Evolutionary conservation across 2,113 vertebrate genomes (phyloP).

Genomic region (Ophiodon elongatus): DNA sequence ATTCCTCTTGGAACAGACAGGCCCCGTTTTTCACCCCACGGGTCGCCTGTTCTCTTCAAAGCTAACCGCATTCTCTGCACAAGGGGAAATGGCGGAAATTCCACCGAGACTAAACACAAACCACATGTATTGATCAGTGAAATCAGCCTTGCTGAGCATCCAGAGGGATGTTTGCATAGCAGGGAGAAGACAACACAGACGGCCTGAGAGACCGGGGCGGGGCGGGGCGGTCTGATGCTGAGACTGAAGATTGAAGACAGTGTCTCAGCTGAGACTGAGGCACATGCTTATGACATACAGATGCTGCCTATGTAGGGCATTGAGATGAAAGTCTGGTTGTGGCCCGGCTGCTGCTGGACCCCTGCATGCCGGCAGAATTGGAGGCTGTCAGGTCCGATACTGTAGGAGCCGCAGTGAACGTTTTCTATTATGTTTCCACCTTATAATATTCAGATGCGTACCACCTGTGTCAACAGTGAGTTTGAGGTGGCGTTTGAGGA

Average conservation of each 20-base stretch:
- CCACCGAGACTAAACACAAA: conserved; percentile 46
- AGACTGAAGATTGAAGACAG: conserved; percentile 57
- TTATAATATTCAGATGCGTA: conserved; percentile 46
- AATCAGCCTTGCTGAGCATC: conserved; percentile 6
- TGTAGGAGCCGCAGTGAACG: background rate
- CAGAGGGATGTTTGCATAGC: background rate
- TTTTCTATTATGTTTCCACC: conserved; percentile 25
- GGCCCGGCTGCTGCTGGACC: conserved; percentile 17
- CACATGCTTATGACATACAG: conserved; percentile 69
- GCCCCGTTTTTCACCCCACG: background rate
- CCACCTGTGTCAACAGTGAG: conserved; percentile 63
- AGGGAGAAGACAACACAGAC: conserved; percentile 17
- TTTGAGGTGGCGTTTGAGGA: conserved; percentile 37
- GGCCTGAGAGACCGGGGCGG: background rate
- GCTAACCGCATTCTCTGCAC: conserved; percentile 30
- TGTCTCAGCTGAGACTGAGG: conserved; percentile 37
- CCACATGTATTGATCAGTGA: conserved; percentile 53
- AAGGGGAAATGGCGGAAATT: background rate
- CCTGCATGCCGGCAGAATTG: conserved; percentile 33
- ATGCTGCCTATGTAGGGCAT: conserved; percentile 49
- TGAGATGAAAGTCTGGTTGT: conserved; percentile 48
- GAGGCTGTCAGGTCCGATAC: conserved; percentile 11
- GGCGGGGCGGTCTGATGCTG: conserved; percentile 4
- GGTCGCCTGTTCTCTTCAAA: conserved; percentile 50
- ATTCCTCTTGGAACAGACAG: conserved; percentile 24